phyloP scores from a whole-genome alignment of 2,888 invertebrate genomes.

The Neoitamus cyanurus region DNA sequence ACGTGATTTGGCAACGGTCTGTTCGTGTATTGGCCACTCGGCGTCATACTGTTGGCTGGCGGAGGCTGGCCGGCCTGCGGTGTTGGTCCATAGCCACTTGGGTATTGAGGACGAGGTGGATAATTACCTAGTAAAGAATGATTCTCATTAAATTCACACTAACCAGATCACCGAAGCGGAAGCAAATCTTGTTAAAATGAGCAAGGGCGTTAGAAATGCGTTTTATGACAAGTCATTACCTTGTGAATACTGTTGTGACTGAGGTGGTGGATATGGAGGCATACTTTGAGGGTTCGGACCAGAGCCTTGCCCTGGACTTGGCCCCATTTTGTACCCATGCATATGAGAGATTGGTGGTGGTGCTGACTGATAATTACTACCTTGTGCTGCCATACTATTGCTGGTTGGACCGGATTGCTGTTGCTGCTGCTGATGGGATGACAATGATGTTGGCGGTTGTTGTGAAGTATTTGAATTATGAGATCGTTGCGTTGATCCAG shows the following conservation, averaged over 20 bases:
- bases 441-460: slow-evolving; percentile 64
- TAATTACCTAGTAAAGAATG: slow-evolving; percentile 60
- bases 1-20: slow-evolving; percentile 71
- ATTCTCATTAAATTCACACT: background rate
- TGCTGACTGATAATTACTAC: slow-evolving; percentile 55
- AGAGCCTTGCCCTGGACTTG: slow-evolving; percentile 70
- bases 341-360: slow-evolving; percentile 62
- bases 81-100: slow-evolving; percentile 68
- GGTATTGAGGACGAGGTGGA: slow-evolving; percentile 69
- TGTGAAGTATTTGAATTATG: slow-evolving; percentile 31
- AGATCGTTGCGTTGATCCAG: slow-evolving; percentile 46
- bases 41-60: slow-evolving; percentile 60
- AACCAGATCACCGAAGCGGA: background rate
- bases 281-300: slow-evolving; percentile 68
- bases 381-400: slow-evolving; percentile 63
- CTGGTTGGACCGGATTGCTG: slow-evolving; percentile 61
- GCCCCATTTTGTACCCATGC: slow-evolving; percentile 73
- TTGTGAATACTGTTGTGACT: slow-evolving; percentile 70
- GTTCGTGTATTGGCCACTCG: slow-evolving; percentile 68
- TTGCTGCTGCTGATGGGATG: slow-evolving; percentile 58
- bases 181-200: background rate
- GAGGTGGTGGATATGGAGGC: slow-evolving; percentile 70
- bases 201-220: background rate
- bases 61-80: slow-evolving; percentile 61
- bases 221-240: slow-evolving; percentile 58